phyloP scores from a whole-genome alignment of 2,888 invertebrate species.

The Lycocerus yunnanus region DNA sequence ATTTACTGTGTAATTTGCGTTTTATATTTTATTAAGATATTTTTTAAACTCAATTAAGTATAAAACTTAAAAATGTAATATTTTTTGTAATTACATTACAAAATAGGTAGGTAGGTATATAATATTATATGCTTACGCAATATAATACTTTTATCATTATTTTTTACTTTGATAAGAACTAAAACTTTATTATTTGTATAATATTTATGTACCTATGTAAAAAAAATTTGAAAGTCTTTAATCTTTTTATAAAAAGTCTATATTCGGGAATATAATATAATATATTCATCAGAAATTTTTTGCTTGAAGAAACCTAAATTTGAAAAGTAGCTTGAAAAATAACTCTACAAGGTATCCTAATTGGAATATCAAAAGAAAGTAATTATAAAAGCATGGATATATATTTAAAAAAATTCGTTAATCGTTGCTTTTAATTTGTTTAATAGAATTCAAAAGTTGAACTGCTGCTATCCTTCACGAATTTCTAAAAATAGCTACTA shows the following conservation, averaged over 20 bases:
- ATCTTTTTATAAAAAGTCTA: neutral
- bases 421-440: neutral
- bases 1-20: too few species aligned
- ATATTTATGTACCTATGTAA: neutral
- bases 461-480: neutral
- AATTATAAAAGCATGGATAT: neutral
- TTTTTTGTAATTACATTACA: too few species aligned
- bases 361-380: neutral
- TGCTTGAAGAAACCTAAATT: neutral
- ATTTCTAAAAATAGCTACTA: conserved; percentile 8
- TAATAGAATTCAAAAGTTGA: neutral
- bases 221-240: neutral
- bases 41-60: too few species aligned
- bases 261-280: neutral
- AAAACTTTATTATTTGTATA: neutral
- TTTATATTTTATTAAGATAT: too few species aligned
- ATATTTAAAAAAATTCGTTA: neutral
- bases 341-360: neutral
- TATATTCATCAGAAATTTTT: neutral
- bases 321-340: neutral
- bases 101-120: too few species aligned
- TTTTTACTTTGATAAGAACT: neutral
- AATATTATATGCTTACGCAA: too few species aligned
- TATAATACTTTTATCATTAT: too few species aligned
- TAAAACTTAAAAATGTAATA: too few species aligned